Percentiles rank a stretch among this genome's conserved stretches.
phyloP scores from a whole-genome alignment of 2,888 invertebrate genomes.

The Drosophila paucipuncta region DNA sequence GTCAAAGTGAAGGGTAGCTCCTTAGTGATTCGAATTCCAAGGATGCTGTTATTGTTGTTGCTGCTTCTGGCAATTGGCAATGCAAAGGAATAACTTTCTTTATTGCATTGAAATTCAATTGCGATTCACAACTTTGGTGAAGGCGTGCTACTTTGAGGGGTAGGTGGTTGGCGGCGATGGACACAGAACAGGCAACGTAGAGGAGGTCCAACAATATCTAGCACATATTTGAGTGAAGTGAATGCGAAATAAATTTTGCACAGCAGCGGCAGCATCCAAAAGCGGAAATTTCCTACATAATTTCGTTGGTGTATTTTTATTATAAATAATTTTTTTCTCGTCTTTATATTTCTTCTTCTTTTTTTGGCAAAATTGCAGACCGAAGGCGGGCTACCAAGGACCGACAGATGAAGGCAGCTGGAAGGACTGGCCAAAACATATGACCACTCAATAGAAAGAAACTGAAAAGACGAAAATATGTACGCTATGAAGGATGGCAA shows the following conservation, averaged over 20 bases:
- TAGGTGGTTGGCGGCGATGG: neutral
- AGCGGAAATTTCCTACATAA: constrained; percentile 70
- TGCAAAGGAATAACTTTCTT: constrained; percentile 72
- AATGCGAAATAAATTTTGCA: constrained; percentile 61
- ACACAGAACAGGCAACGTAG: neutral
- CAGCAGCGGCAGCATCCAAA: constrained; percentile 44
- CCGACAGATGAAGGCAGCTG: constrained; percentile 51
- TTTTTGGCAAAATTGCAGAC: constrained; percentile 35
- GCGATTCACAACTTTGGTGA: constrained; percentile 44
- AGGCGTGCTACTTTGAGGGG: neutral
- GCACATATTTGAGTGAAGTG: constrained; percentile 48
- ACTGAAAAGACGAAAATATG: constrained; percentile 51
- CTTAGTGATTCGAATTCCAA: constrained; percentile 50
- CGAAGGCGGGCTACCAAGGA: constrained; percentile 21
- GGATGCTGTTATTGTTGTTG: constrained; percentile 23
- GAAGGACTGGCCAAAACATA: constrained; percentile 53
- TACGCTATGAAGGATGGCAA: constrained; percentile 42
- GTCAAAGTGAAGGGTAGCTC: constrained; percentile 7
- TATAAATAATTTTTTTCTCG: no score
- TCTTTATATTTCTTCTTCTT: neutral
- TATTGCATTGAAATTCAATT: constrained; percentile 81
- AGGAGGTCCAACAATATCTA: constrained; percentile 46
- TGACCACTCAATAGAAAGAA: constrained; percentile 73
- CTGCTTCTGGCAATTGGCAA: constrained; percentile 50
- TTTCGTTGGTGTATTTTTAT: constrained; percentile 74